Evolutionary conservation across 2,797 vertebrate species (phyloP).

Genomic region (Jordanella pulchra): DNA sequence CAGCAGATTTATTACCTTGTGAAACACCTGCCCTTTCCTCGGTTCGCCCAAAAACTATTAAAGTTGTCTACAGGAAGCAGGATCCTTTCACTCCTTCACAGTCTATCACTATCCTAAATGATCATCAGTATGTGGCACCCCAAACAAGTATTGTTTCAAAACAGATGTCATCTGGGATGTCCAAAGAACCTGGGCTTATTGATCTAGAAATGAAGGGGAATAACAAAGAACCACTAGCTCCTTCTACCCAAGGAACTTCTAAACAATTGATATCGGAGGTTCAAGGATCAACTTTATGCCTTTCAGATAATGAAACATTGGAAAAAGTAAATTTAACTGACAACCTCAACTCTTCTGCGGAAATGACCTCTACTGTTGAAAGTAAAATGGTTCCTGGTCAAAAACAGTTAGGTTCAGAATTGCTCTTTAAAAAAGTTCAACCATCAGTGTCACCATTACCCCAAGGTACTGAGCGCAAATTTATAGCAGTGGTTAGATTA

Average conservation of each 20-base stretch:
- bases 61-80: background rate
- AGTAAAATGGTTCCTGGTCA: background rate
- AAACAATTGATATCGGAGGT: background rate
- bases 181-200: conserved; percentile 1
- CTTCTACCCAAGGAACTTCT: background rate
- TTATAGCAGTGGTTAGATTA: conserved; percentile 44
- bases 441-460: background rate
- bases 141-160: conserved; percentile 41
- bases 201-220: background rate
- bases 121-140: background rate
- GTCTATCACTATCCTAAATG: background rate
- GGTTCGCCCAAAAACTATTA: conserved; percentile 11
- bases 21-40: background rate
- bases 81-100: conserved; percentile 9
- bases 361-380: conserved; percentile 8
- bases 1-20: background rate
- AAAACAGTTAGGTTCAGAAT: conserved; percentile 7
- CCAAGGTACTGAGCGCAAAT: background rate
- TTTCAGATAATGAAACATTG: background rate
- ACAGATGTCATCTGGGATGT: background rate
- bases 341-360: background rate
- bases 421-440: background rate
- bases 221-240: background rate
- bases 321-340: background rate
- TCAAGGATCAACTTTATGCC: conserved; percentile 5